phyloP scores from a whole-genome alignment of 2,113 vertebrate genomes.

The Pongo abelii region DNA sequence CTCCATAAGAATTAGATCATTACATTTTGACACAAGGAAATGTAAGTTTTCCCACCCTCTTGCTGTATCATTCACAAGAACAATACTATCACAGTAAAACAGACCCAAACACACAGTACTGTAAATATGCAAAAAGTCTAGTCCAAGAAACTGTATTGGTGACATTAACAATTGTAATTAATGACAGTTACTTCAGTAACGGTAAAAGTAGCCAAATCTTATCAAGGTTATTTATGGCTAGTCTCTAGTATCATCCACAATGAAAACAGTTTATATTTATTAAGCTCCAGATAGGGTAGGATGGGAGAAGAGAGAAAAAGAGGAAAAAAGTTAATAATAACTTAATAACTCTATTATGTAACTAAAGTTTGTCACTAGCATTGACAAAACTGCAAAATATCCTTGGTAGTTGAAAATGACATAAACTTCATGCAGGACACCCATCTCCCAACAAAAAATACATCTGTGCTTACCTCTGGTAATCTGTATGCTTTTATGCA shows the following conservation, averaged over 20 bases:
- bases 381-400: neutral
- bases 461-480: neutral
- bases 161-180: slow-evolving; percentile 11
- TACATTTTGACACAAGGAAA: neutral
- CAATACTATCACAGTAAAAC: neutral
- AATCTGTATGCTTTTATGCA: neutral
- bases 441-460: neutral
- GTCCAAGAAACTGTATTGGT: neutral
- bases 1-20: neutral
- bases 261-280: slow-evolving; percentile 6
- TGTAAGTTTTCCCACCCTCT: neutral
- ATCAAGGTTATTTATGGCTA: slow-evolving; percentile 32
- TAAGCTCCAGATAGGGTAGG: neutral
- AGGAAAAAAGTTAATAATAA: neutral
- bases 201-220: slow-evolving; percentile 12
- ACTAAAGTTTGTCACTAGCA: neutral
- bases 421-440: neutral
- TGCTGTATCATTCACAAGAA: slow-evolving; percentile 15
- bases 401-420: neutral
- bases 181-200: neutral
- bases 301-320: neutral
- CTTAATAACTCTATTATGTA: neutral
- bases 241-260: slow-evolving; percentile 27
- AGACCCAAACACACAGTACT: neutral
- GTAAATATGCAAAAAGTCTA: neutral